Evolutionary conservation across 1,140 invertebrate species (phyloP), one percentile per base, ranked within the genome.

Genomic region (Solenopsis fugax): DNA sequence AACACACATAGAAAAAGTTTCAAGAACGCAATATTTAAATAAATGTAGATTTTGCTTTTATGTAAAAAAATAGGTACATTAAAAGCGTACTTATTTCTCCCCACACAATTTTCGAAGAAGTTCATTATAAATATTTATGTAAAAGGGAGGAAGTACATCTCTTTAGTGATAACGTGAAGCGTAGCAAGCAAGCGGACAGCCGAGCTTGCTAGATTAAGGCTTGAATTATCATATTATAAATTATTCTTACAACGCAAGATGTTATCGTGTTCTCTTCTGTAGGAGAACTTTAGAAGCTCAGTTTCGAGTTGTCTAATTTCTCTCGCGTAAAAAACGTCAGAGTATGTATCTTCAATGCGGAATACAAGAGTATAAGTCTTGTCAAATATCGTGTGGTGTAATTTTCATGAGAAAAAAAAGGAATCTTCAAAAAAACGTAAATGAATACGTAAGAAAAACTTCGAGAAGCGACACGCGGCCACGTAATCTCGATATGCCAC

Each of bases 221-320:
- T 65, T 65, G 58, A 78, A 50, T 78, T 78, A 78, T 65, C 45
- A 64, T 78, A 78, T 24, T 65, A 62, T 78, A 64, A 78, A 65
- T 78, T 78, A 24, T 78, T 77, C 56, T 62, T 77, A 77, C 10
- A 41, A 65, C 12, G 45, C 41, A 29, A 48, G 45, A 78, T 64
- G 18, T 65, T 64, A 78, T 78, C 75, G 21, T 9, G 41, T 50
- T 50, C 18, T 5, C 2, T n/a, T 64, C 18, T 78, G 58, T 29
- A 18, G 10, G 45, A 34, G 12, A 64, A 21, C 24, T 64, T 78
- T 16, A 48, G 60, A n/a, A 50, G 10, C 6, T 62, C 41, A 45
- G 9, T 77, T 78, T 45, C 45, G 3, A 69, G n/a, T 16, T 10
- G n/a, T 69, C 5, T 37, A 67, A 69, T 41, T 54, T 18, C 64